Evolutionary conservation across 2,888 invertebrate genomes (phyloP).

Genomic region (Cyrtodaria siliqua): DNA sequence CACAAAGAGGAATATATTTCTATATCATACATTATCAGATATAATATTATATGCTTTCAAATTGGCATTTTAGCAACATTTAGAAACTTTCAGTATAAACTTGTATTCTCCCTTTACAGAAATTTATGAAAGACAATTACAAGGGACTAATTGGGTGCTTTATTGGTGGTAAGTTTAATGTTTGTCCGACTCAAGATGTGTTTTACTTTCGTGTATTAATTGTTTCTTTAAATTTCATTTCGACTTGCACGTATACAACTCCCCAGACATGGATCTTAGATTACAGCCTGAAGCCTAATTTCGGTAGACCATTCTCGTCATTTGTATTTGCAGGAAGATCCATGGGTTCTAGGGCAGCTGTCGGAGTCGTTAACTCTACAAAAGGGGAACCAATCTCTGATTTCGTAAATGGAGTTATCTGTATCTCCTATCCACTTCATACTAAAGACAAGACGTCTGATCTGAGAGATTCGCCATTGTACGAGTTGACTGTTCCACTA

Average conservation of each 20-base stretch:
- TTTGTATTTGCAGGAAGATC: conserved; percentile 51
- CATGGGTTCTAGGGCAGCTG: conserved; percentile 68
- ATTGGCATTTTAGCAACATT: too few species aligned
- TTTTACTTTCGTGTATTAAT: too few species aligned
- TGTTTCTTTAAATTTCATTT: too few species aligned
- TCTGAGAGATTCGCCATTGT: conserved; percentile 54
- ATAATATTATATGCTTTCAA: too few species aligned
- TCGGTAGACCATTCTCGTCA: too few species aligned
- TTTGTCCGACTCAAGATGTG: too few species aligned
- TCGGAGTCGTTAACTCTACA: conserved; percentile 32
- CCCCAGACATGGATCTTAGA: too few species aligned
- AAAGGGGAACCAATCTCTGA: conserved; percentile 22
- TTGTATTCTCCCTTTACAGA: not conserved
- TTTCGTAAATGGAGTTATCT: conserved; percentile 55
- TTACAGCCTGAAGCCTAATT: too few species aligned
- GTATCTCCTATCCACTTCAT: conserved; percentile 69
- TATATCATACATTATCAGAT: too few species aligned
- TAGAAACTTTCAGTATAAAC: too few species aligned
- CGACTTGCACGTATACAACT: too few species aligned
- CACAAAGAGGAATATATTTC: too few species aligned
- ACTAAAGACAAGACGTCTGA: conserved; percentile 35
- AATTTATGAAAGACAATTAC: not conserved
- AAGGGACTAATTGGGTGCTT: not conserved
- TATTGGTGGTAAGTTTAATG: not conserved
- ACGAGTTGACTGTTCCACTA: conserved; percentile 39